Conservation (phyloP, 1,140 invertebrate genomes). For the Drosophila micromelanica region DNA sequence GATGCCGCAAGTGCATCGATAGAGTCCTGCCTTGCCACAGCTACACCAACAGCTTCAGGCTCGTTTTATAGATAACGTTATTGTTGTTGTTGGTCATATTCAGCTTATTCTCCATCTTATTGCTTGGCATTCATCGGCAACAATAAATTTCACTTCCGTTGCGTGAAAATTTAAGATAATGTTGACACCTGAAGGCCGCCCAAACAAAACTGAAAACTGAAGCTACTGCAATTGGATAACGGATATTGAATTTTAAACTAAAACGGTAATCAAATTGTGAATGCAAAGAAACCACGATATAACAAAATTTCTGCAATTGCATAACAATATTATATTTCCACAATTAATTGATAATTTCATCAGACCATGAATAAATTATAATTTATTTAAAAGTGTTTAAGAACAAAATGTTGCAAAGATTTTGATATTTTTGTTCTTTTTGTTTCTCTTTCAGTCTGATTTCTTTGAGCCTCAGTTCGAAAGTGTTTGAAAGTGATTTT, state of each 20-base stretch:
- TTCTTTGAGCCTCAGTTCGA: not conserved
- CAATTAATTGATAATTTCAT: no score
- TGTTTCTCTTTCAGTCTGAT: no score
- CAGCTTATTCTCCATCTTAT: no score
- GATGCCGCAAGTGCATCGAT: conserved; percentile 69
- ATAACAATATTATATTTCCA: not conserved
- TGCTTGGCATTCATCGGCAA: conserved; percentile 14
- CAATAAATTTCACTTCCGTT: conserved; percentile 60
- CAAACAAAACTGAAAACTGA: conserved; percentile 2
- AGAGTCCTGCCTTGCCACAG: conserved; percentile 50
- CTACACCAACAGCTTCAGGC: conserved; percentile 39
- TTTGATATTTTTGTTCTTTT: not conserved
- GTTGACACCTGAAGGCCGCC: conserved; percentile 70
- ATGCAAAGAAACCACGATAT: not conserved
- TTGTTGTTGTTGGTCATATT: not conserved
- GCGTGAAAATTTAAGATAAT: conserved; percentile 69
- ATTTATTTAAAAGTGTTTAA: no score
- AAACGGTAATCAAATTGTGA: conserved; percentile 48
- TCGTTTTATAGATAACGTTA: not conserved
- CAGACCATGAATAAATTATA: no score
- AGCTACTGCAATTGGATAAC: not conserved
- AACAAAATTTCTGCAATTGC: no score
- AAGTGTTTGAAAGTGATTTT: not conserved
- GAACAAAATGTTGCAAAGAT: no score
- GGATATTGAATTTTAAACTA: conserved; percentile 60